Conservation (phyloP, 2,797 vertebrate species). For the Sylvilagus floridanus region DNA sequence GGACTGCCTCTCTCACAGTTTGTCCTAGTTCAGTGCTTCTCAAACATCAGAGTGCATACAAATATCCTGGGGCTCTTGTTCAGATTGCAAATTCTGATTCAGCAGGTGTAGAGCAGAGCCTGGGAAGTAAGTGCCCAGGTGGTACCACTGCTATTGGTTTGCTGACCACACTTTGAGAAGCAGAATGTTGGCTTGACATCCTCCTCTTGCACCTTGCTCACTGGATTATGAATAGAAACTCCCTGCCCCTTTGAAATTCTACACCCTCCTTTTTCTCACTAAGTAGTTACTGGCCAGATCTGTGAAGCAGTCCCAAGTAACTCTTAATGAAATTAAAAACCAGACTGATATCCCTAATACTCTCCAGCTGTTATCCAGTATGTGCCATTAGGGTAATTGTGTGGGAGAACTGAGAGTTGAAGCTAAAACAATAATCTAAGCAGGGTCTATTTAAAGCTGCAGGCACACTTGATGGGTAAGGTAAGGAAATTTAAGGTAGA, state of each 20-base stretch:
- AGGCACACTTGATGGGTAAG: conserved; percentile 29
- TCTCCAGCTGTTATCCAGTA: conserved; percentile 76
- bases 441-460: conserved; percentile 62
- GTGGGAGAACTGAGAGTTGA: conserved; percentile 64
- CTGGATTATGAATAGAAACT: neutral
- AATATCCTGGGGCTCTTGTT: conserved; percentile 13
- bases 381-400: conserved; percentile 77
- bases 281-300: conserved; percentile 45
- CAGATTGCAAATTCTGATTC: neutral
- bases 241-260: neutral
- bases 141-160: neutral
- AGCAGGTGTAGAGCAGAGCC: neutral
- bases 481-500: conserved; percentile 30
- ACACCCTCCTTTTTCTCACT: conserved; percentile 3
- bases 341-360: conserved; percentile 69
- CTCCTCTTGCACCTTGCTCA: neutral
- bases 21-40: conserved; percentile 42
- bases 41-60: conserved; percentile 29
- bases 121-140: neutral
- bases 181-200: neutral
- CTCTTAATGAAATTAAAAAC: conserved; percentile 78
- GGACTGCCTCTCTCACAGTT: neutral
- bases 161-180: neutral
- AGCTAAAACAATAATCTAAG: conserved; percentile 63
- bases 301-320: conserved; percentile 62